Conservation (phyloP, 2,797 vertebrate species). For the Sus cebifrons region DNA sequence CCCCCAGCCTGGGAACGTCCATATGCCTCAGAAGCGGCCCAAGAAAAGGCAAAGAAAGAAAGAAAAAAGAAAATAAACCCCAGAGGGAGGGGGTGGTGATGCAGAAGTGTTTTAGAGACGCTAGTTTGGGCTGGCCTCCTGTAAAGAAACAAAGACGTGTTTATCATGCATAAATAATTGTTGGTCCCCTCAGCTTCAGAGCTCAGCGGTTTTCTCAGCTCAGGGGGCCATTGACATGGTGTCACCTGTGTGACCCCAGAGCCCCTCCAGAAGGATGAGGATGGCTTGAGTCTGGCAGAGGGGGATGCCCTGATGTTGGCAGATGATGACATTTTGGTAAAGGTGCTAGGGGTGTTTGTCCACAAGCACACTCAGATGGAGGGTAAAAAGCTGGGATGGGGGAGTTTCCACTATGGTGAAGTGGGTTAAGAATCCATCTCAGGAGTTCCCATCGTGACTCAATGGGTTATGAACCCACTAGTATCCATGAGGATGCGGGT, state of each 20-base stretch:
- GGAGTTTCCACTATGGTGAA: constrained; percentile 86
- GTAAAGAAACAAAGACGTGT: not conserved
- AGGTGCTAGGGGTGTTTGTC: constrained; percentile 95
- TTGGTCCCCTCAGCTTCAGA: not conserved
- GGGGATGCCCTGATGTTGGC: constrained; percentile 91
- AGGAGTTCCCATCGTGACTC: too few relatives aligned
- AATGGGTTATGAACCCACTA: too few relatives aligned
- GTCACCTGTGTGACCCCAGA: not conserved
- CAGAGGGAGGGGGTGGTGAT: fast-evolving
- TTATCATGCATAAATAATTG: not conserved
- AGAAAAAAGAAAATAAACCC: not conserved
- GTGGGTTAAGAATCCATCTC: too few relatives aligned
- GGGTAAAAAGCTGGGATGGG: constrained; percentile 92
- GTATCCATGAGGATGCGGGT: too few relatives aligned
- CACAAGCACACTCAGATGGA: constrained; percentile 95
- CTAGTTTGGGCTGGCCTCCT: not conserved
- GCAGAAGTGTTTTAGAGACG: not conserved
- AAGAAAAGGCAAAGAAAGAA: too few relatives aligned
- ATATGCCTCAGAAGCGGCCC: too few relatives aligned
- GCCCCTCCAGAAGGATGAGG: not conserved
- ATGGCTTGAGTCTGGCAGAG: constrained; percentile 85
- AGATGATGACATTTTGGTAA: constrained; percentile 94
- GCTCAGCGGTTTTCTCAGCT: not conserved
- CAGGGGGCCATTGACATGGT: fast-evolving
- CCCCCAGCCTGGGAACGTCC: too few relatives aligned